A percentile compares a stretch with the other conserved stretches of the same genome.
Evolutionary conservation across 2,113 vertebrate genomes (phyloP).

Genomic region (Seriola dumerili): DNA sequence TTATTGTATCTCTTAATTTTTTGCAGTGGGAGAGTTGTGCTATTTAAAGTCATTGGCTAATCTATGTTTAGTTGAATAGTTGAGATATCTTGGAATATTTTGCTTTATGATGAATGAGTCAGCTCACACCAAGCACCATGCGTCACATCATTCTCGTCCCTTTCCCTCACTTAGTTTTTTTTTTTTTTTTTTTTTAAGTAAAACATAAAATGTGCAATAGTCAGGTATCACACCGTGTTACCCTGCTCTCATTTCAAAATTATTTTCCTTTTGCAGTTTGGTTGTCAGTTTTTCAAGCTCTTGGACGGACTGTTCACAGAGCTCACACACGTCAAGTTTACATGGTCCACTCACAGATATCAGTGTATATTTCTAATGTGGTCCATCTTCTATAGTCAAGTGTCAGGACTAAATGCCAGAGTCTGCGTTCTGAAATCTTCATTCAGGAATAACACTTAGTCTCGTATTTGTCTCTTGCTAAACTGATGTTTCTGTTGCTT

Average conservation of each 20-base stretch:
- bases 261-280: conserved; percentile 59
- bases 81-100: conserved; percentile 31
- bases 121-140: background rate
- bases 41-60: conserved; percentile 1
- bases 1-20: conserved; percentile 16
- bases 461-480: background rate
- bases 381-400: background rate
- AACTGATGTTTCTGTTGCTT: background rate
- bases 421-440: conserved; percentile 18
- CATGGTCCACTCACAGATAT: conserved; percentile 53
- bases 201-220: conserved; percentile 62
- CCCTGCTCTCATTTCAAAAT: conserved; percentile 48
- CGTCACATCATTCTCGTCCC: background rate
- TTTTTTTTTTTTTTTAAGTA: conserved; percentile 13
- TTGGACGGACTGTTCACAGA: conserved; percentile 26
- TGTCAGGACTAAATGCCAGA: background rate
- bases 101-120: conserved; percentile 1
- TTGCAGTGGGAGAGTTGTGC: conserved; percentile 3
- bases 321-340: conserved; percentile 55
- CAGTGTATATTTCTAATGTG: conserved; percentile 4
- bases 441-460: conserved; percentile 3
- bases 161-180: conserved; percentile 5
- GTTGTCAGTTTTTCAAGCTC: conserved; percentile 38
- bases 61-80: conserved; percentile 3
- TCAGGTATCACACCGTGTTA: conserved; percentile 56